Conservation (phyloP, 2,888 invertebrate species). For the Troglohyphantes excavatus region DNA sequence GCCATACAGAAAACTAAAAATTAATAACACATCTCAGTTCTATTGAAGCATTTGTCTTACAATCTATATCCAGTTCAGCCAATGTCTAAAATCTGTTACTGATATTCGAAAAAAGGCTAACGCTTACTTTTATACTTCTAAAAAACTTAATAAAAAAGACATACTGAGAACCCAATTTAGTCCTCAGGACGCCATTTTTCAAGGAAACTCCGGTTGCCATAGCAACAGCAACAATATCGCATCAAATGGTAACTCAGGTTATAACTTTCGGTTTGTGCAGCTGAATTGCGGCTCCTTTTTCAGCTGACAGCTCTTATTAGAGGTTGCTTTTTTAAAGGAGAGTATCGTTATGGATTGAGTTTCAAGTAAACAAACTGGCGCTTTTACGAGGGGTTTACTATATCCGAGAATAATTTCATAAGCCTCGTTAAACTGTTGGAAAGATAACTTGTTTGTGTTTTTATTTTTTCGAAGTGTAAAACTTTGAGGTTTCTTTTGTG, state of each 20-base stretch:
- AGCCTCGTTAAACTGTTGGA: constrained; percentile 2
- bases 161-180: constrained; percentile 40
- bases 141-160: not conserved
- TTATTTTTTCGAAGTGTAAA: no score
- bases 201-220: constrained; percentile 34
- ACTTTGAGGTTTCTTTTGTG: not conserved
- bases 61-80: not conserved
- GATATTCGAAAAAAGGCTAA: not conserved
- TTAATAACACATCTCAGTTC: no score
- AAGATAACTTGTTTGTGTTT: not conserved
- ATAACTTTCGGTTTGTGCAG: constrained; percentile 25
- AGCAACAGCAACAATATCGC: constrained; percentile 46
- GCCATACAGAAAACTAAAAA: no score
- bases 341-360: constrained; percentile 8
- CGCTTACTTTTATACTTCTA: not conserved
- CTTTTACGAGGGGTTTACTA: not conserved
- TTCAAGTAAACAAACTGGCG: constrained; percentile 34
- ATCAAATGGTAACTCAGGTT: constrained; percentile 15
- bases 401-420: not conserved
- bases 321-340: not conserved
- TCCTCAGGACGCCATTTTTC: constrained; percentile 15
- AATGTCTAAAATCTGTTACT: not conserved
- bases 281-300: not conserved
- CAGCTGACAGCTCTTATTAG: not conserved
- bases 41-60: no score